Evolutionary conservation across 2,797 vertebrate genomes (phyloP).

Genomic region (Zalophus californianus): DNA sequence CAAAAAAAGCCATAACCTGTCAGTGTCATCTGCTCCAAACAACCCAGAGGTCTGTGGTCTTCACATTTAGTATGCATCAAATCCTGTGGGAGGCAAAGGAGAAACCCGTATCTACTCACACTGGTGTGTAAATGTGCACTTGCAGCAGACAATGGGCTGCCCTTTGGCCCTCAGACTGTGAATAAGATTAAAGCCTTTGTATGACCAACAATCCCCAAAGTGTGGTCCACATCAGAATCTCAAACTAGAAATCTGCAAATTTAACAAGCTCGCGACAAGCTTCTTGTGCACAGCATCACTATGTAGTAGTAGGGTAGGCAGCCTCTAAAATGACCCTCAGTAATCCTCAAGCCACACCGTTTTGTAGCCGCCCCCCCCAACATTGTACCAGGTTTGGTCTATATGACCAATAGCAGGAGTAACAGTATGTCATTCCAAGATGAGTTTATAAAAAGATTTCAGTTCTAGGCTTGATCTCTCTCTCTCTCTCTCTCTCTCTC

Average conservation of each 20-base stretch:
- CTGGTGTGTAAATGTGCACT: not conserved
- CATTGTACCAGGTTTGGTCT: not conserved
- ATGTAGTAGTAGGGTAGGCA: not conserved
- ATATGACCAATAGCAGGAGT: not conserved
- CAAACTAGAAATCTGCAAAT: not conserved
- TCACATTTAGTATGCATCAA: not conserved
- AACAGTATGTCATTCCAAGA: not conserved
- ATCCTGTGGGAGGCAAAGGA: not conserved
- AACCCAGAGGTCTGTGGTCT: not conserved
- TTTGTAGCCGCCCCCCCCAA: not conserved
- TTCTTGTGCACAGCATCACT: not conserved
- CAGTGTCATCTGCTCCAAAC: not conserved
- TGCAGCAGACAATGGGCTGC: not conserved
- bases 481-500: not conserved
- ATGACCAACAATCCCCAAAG: not conserved
- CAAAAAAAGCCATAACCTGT: not conserved
- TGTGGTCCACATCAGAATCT: not conserved
- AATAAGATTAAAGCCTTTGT: not conserved
- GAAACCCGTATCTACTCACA: not conserved
- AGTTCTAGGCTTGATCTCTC: not conserved
- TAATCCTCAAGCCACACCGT: not conserved
- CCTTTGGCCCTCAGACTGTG: not conserved
- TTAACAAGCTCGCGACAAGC: not conserved
- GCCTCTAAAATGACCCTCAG: not conserved
- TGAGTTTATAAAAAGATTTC: not conserved